These are phyloP conservation scores for Haliclona indistincta DNA, from an alignment of 37 sponge, comb jelly and placozoan genomes.

Conservation along the genomic window DNA sequence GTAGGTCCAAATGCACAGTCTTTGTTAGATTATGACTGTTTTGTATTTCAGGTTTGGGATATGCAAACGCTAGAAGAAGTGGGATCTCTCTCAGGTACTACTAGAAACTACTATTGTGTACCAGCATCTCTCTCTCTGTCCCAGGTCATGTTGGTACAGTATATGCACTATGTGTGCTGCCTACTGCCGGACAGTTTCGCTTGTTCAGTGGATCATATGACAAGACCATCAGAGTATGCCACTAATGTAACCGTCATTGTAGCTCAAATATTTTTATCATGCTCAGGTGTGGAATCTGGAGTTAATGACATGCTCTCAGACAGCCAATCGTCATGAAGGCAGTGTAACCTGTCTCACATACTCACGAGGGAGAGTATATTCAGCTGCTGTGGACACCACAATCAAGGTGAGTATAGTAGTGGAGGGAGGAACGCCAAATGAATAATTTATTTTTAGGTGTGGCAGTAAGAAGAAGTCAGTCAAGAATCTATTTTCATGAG, in stretches of 20 bases:
- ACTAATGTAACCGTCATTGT: neutral
- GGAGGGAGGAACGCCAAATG: neutral
- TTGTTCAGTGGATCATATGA: conserved; percentile 92
- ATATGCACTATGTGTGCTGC: conserved; percentile 75
- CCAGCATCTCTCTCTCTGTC: neutral
- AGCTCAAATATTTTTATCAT: neutral
- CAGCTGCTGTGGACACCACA: conserved; percentile 68
- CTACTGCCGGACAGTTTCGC: conserved; percentile 39
- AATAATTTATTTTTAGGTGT: neutral
- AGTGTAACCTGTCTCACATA: conserved; percentile 82
- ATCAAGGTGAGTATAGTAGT: conserved; percentile 25
- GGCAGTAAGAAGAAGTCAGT: too few relatives aligned
- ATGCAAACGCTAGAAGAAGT: conserved; percentile 36
- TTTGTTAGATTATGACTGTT: neutral
- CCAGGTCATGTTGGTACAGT: conserved; percentile 82
- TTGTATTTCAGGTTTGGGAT: conserved; percentile 76
- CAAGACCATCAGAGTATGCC: conserved; percentile 79
- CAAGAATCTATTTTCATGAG: too few relatives aligned
- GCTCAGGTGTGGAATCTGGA: conserved; percentile 92
- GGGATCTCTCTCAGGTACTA: conserved; percentile 58
- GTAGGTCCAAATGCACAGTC: conserved; percentile 15
- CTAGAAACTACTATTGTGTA: neutral
- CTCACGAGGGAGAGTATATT: conserved; percentile 57
- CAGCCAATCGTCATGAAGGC: conserved; percentile 87
- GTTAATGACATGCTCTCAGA: conserved; percentile 81